phyloP scores from a whole-genome alignment of 2,113 vertebrate genomes.

The Isichthys henryi region DNA sequence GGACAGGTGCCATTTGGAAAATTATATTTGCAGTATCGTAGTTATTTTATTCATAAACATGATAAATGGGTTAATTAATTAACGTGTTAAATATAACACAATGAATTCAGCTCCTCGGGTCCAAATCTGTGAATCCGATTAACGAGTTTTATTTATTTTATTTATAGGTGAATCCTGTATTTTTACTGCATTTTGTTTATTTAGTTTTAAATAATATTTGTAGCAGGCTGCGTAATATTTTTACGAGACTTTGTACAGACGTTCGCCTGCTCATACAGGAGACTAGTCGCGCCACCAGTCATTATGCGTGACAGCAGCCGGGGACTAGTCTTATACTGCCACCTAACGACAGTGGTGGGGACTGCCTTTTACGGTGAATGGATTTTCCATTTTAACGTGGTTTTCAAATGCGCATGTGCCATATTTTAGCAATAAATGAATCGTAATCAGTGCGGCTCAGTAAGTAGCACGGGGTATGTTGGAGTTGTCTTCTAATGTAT shows the following conservation, averaged over 20 bases:
- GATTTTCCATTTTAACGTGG: background rate
- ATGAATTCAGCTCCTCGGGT: background rate
- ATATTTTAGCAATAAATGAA: background rate
- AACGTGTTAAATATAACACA: constrained; percentile 1
- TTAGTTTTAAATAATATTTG: background rate
- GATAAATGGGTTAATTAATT: background rate
- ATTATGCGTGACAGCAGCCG: background rate
- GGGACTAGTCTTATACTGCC: background rate
- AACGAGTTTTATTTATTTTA: background rate
- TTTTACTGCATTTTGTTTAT: background rate
- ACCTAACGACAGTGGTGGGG: background rate
- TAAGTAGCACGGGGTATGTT: background rate
- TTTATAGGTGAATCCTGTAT: background rate
- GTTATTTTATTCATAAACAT: background rate
- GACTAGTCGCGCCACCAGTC: background rate
- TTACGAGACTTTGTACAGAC: background rate
- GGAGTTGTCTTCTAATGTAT: background rate
- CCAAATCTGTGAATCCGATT: background rate
- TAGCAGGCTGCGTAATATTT: background rate
- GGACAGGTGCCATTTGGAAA: background rate
- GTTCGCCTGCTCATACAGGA: background rate
- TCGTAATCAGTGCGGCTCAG: background rate
- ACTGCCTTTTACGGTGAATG: background rate
- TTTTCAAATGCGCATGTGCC: background rate
- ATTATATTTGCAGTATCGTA: background rate